Percentiles rank a stretch among this genome's conserved stretches.
Conservation (phyloP, 2,888 invertebrate species). For the Calameuta idolon region DNA sequence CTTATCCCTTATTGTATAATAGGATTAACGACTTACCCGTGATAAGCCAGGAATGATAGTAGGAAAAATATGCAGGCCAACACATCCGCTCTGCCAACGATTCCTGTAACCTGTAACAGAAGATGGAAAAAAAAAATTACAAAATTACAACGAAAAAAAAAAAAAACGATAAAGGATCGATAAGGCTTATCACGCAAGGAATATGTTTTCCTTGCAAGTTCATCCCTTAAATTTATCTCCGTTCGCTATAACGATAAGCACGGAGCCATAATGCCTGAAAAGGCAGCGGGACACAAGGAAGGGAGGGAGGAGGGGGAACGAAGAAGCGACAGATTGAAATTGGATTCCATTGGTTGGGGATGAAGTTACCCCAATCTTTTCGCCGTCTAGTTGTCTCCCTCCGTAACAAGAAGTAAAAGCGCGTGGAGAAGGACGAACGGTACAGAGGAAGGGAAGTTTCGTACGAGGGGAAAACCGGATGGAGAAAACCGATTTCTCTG, state of each 20-base stretch:
- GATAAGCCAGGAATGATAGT: slow-evolving; percentile 82
- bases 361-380: too few relatives aligned
- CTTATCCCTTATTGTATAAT: too few relatives aligned
- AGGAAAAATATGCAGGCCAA: slow-evolving; percentile 87
- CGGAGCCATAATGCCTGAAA: slow-evolving; percentile 1
- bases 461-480: too few relatives aligned
- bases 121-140: slow-evolving; percentile 23
- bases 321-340: slow-evolving; percentile 42
- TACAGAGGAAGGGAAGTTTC: too few relatives aligned
- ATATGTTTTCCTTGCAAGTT: too few relatives aligned
- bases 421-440: too few relatives aligned
- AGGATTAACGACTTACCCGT: slow-evolving; percentile 74
- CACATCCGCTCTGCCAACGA: slow-evolving; percentile 90
- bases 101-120: slow-evolving; percentile 81
- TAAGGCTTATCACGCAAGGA: too few relatives aligned
- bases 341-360: slow-evolving; percentile 35
- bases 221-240: too few relatives aligned
- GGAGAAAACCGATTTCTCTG: slow-evolving; percentile 22
- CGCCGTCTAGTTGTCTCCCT: too few relatives aligned
- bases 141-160: slow-evolving; percentile 15
- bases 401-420: too few relatives aligned
- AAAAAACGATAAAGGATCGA: not conserved
- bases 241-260: too few relatives aligned
- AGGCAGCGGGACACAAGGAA: slow-evolving; percentile 19
- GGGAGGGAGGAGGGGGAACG: slow-evolving; percentile 24